A percentile compares a stretch with the other conserved stretches of the same genome.
Evolutionary conservation across 1,140 invertebrate species (phyloP).

Genomic region (Megalonaias nervosa): DNA sequence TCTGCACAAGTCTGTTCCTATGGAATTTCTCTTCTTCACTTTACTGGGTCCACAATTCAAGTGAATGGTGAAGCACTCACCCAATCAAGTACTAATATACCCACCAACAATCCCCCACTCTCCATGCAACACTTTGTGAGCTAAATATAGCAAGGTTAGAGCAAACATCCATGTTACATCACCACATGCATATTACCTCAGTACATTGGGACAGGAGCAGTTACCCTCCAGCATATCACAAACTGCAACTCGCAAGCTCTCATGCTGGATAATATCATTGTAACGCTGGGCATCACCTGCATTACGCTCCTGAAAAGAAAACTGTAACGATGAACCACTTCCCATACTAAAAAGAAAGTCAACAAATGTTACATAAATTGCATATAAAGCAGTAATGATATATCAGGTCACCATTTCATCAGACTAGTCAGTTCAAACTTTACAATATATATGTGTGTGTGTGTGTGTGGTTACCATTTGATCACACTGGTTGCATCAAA

Average conservation of each 20-base stretch:
- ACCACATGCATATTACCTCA: slow-evolving; percentile 44
- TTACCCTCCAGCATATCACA: slow-evolving; percentile 75
- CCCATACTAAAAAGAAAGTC: not conserved
- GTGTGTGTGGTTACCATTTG: too few relatives aligned
- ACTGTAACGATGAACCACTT: slow-evolving; percentile 1
- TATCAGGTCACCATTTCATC: not conserved
- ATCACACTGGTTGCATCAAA: too few relatives aligned
- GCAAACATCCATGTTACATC: not conserved
- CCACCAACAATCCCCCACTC: not conserved
- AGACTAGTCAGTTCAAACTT: too few relatives aligned
- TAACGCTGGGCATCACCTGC: slow-evolving; percentile 74
- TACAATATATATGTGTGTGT: too few relatives aligned
- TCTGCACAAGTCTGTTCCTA: too few relatives aligned
- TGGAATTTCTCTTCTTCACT: too few relatives aligned
- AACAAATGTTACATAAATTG: not conserved
- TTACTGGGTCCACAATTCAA: too few relatives aligned
- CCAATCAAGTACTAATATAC: too few relatives aligned
- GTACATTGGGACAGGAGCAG: slow-evolving; percentile 56
- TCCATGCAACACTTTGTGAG: not conserved
- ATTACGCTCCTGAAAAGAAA: slow-evolving; percentile 69
- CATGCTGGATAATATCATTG: slow-evolving; percentile 76
- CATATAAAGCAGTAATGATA: not conserved
- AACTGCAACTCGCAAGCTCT: slow-evolving; percentile 75
- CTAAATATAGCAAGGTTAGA: not conserved
- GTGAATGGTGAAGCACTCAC: too few relatives aligned